Evolutionary conservation across 2,797 vertebrate genomes (phyloP).

Genomic region (Ara ararauna): DNA sequence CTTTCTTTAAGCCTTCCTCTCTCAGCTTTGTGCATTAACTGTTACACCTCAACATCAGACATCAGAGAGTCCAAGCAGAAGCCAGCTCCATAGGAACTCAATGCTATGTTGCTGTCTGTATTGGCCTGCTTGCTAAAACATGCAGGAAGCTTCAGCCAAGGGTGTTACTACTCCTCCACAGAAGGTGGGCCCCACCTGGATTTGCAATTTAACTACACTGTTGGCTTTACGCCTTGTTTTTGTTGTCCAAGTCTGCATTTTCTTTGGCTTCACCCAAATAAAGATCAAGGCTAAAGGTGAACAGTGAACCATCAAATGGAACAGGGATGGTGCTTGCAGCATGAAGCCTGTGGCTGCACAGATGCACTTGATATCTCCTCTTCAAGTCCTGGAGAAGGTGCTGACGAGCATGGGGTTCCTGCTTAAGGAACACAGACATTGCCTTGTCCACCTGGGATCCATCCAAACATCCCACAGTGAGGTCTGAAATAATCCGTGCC

Average conservation of each 20-base stretch:
- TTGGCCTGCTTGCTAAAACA: background rate
- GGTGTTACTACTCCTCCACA: background rate
- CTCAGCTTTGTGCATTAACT: background rate
- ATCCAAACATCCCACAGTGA: background rate
- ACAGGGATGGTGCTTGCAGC: background rate
- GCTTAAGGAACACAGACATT: background rate
- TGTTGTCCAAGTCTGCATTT: background rate
- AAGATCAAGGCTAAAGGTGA: background rate
- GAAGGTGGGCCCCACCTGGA: background rate
- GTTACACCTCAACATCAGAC: background rate
- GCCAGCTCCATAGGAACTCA: background rate
- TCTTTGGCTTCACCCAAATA: background rate
- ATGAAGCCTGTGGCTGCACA: background rate
- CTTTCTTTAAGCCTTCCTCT: background rate
- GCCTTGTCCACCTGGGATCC: background rate
- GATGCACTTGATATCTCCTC: background rate
- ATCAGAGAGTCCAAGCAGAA: background rate
- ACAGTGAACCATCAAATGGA: background rate
- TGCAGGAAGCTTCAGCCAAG: background rate
- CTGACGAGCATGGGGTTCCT: background rate
- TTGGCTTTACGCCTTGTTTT: background rate
- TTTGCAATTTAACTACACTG: slow-evolving; percentile 24
- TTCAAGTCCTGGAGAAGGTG: background rate
- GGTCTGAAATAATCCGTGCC: background rate
- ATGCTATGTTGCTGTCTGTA: background rate